Evolutionary conservation across 1,140 invertebrate genomes (phyloP), one percentile per base, ranked within the genome.

Genomic region (Brachionus calyciflorus): DNA sequence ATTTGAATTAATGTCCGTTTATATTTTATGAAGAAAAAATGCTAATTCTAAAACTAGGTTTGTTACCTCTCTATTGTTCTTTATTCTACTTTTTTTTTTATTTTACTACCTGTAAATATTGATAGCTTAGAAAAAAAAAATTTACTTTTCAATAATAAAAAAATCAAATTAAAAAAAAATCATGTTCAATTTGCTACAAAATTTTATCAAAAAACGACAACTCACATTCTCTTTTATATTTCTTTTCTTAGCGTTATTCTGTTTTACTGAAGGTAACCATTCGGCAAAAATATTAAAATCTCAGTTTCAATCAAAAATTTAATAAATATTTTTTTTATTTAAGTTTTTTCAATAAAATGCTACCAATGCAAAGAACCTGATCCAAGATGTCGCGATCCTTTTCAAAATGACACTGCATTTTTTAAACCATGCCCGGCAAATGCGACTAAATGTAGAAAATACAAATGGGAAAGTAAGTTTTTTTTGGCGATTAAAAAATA

Each of bases 271-370:
- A 60, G 55, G 55, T 60, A 60, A 60, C 37, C 17, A 17, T 33
- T 28, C 26, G n/a, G n/a, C n/a, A n/a, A n/a, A n/a, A n/a, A n/a
- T n/a, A n/a, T n/a, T n/a, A n/a, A n/a, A n/a, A n/a, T n/a, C n/a
- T n/a, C n/a, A n/a, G n/a, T n/a, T n/a, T n/a, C n/a, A n/a, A 5
- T 44, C 41, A 53, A 53, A 26, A 53, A 24, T 9, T 1, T 28
- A 55, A 30, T 30, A 28, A 30, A 55, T 0, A 3, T 28, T 40
- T 60, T 0, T 37, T 12, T 26, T 12, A 33, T 46, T 57, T 10
- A 24, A 76, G 73, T 76, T 46, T 41, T 76, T 30, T 76, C 76
- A 51, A 77, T 77, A 3, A 77, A 77, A 51, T 77, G 76, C 30
- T 77, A 77, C 65, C 49, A 63, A 14, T 77, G 76, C 48, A 60